Base-by-base conservation (phyloP, 2,113 vertebrate genomes). In the Tupaia chinensis region DNA sequence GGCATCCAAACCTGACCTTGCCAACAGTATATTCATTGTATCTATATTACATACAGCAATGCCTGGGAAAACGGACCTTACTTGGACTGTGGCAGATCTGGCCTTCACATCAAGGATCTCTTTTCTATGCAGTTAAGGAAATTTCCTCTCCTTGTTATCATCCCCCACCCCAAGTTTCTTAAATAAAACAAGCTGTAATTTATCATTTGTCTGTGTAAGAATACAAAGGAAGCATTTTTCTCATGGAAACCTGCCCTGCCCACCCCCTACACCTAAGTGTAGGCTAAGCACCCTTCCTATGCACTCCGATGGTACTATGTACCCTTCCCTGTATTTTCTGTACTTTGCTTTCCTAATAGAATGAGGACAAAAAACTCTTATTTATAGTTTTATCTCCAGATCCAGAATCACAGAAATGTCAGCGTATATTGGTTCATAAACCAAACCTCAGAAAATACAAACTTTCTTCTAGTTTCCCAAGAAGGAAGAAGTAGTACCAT, bases 151-250 rank as follows among this genome's bases (percentile, higher is more conserved):
- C 19, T 9, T 69, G 53, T 44, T 44, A 44, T 44, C 44, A 44
- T 44, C 44, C 44, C 44, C 7, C 19, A 5, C 34, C n/a, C 61
- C 12, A 17, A 23, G 19, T 74, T 77, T 95, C 70, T 83, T 83
- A 70, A 83, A 95, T 74, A 19, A 85, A 84, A 80, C 8, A 54
- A 70, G 14, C 14, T 22, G 6, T 13, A 15, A 9, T 2, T 9
- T 87, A 14, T 19, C 74, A 44, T 9, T 20, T 34, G 82, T 22
- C 19, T 9, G 17, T 25, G 1, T 78, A 54, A 56, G 19, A 86
- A 44, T 88, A 29, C 76, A 81, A 93, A 15, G 27, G 74, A 87
- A 95, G 23, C 14, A 79, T 70, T 93, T 86, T 92, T 81, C 54
- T 89, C 61, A 10, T 82, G 74, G 70, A 86, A 86, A 27, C 29